Evolutionary conservation across 2,888 invertebrate species (phyloP).

Genomic region (Drosophila prostipennis): DNA sequence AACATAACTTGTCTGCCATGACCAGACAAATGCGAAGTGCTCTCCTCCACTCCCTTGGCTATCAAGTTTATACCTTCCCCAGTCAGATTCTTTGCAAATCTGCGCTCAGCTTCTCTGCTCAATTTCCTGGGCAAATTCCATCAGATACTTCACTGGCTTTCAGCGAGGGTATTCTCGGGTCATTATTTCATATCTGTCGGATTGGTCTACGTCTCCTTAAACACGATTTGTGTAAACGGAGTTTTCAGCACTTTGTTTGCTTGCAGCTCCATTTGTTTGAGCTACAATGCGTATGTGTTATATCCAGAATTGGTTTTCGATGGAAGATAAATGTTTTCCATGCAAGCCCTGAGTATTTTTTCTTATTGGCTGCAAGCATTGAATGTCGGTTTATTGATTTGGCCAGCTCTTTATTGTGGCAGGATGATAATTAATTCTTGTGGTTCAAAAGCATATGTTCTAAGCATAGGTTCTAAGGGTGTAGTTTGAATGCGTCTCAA

Average conservation of each 20-base stretch:
- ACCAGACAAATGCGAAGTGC: conserved; percentile 29
- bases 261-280: conserved; percentile 13
- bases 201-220: conserved; percentile 3
- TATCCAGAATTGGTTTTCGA: conserved; percentile 42
- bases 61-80: conserved; percentile 5
- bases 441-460: neutral
- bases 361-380: conserved; percentile 15
- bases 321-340: conserved; percentile 54
- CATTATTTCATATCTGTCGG: conserved; percentile 22
- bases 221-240: conserved; percentile 15
- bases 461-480: neutral
- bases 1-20: conserved; percentile 39
- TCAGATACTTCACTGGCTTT: conserved; percentile 13
- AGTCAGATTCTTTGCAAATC: conserved; percentile 5
- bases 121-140: conserved; percentile 15
- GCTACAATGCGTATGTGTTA: conserved; percentile 49
- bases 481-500: conserved; percentile 29
- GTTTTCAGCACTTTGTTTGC: conserved; percentile 8
- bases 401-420: neutral
- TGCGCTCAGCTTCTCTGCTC: conserved; percentile 8
- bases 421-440: conserved; percentile 4
- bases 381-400: conserved; percentile 47
- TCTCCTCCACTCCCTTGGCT: neutral
- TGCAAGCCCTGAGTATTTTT: conserved; percentile 6
- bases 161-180: conserved; percentile 4